These are phyloP conservation scores for Morpho helenor DNA, from an alignment of 2,888 invertebrate genomes.

Conservation along the genomic window DNA sequence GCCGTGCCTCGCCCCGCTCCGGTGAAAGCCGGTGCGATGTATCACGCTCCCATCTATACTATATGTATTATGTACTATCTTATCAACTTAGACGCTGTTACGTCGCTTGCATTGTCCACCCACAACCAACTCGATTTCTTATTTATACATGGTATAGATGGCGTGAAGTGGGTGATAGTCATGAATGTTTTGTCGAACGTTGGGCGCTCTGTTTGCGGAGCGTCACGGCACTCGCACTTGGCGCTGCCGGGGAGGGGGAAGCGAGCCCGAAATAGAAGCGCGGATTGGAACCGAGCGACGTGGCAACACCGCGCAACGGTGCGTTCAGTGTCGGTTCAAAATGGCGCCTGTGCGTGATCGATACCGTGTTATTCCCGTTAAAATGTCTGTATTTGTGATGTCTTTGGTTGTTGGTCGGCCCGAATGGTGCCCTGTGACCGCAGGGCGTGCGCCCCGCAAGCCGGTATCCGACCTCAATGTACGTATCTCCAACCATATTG, in stretches of 20 bases:
- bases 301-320: constrained; percentile 72
- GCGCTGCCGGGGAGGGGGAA: constrained; percentile 37
- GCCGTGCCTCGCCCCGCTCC: constrained; percentile 61
- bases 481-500: constrained; percentile 75
- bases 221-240: constrained; percentile 41
- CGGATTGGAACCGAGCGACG: constrained; percentile 68
- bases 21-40: constrained; percentile 69
- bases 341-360: constrained; percentile 79
- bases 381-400: constrained; percentile 72
- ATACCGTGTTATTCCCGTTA: constrained; percentile 72
- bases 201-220: constrained; percentile 56
- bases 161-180: constrained; percentile 39
- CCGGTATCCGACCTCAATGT: constrained; percentile 70
- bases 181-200: constrained; percentile 65
- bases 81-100: constrained; percentile 52
- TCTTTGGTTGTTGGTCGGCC: constrained; percentile 72
- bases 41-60: constrained; percentile 38
- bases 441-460: constrained; percentile 58
- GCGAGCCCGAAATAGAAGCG: constrained; percentile 73
- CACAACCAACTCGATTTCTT: constrained; percentile 54
- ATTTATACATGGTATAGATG: constrained; percentile 47
- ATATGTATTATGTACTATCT: constrained; percentile 55
- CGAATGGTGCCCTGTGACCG: constrained; percentile 64
- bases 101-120: constrained; percentile 33
- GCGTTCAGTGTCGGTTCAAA: constrained; percentile 75